A percentile compares a stretch with the other conserved stretches of the same genome.
These are phyloP conservation scores for Lagopus muta DNA, from an alignment of 2,113 vertebrate species.

Conservation along the genomic window DNA sequence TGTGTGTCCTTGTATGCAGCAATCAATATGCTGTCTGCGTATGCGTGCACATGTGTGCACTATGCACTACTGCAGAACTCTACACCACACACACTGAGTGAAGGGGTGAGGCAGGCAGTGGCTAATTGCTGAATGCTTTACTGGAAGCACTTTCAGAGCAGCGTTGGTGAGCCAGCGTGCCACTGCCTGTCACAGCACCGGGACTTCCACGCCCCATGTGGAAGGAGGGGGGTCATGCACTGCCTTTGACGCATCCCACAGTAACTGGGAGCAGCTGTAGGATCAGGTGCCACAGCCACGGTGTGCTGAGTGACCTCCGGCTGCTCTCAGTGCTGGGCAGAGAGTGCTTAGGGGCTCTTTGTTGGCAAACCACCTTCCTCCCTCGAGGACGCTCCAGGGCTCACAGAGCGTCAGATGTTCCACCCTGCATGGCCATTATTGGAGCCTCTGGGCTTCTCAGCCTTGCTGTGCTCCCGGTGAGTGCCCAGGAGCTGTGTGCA, in stretches of 20 bases:
- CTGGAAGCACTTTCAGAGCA: not conserved
- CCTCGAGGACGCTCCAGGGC: not conserved
- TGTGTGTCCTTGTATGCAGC: not conserved
- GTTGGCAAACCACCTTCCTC: not conserved
- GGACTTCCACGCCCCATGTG: not conserved
- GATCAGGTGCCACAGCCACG: not conserved
- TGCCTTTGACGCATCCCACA: not conserved
- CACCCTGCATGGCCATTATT: not conserved
- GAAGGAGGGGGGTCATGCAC: not conserved
- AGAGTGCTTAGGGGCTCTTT: not conserved
- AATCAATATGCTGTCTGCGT: not conserved
- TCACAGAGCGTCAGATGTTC: not conserved
- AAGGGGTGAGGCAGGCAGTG: not conserved
- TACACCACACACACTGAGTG: not conserved
- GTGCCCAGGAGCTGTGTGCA: not conserved
- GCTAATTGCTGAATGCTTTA: not conserved
- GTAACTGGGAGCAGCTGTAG: not conserved
- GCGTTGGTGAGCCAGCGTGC: not conserved
- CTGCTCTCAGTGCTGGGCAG: not conserved
- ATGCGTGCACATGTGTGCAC: not conserved
- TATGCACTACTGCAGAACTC: not conserved
- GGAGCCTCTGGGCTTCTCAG: not conserved
- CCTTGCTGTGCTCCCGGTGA: not conserved
- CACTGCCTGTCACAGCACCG: not conserved
- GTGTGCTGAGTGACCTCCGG: not conserved